Evolutionary conservation across 2,113 vertebrate genomes (phyloP), one percentile per base, ranked within the genome.

Genomic region (Podocnemis expansa): DNA sequence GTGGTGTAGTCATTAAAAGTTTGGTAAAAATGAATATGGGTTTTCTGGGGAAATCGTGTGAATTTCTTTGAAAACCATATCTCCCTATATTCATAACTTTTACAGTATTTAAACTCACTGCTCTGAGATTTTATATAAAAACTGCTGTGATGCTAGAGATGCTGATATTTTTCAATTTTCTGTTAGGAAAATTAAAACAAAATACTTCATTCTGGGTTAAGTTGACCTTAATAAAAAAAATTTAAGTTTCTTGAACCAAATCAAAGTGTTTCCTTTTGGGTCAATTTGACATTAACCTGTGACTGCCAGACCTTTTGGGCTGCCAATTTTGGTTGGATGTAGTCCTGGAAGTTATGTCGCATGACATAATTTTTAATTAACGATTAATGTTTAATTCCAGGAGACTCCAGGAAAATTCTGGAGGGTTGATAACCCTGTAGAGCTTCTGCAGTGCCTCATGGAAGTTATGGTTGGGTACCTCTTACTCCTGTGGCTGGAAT

Each of bases 121-220:
- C n/a, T 38, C 17, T 70, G 63, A n/a, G 34, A 19, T 67, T 67
- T 67, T n/a, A n/a, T 17, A 34, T 67, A 38, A 38, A n/a, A 67
- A 17, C 63, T 67, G 16, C n/a, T 67, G 34, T 10, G 63, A 70
- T 17, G 38, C n/a, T 38, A n/a, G 63, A 67, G 34, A n/a, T 67
- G 16, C 63, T 67, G 34, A 67, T 67, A n/a, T 70, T 38, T 70
- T 70, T 70, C 63, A 70, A 70, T 38, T 38, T 70, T 67, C 60
- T n/a, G 8, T n/a, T 34, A 87, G 47, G 95, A 47, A 80, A 94
- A 94, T 60, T 25, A 93, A 96, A 87, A 1, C 6, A 34, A 56
- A 87, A 87, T 22, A 70, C 63, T 76, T n/a, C 49, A 90, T 86
- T 91, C 25, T 21, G 82, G 88, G 96, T 91, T 88, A 90, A 89